phyloP scores from a whole-genome alignment of 2,888 invertebrate genomes.

The Amphipoea lucens region DNA sequence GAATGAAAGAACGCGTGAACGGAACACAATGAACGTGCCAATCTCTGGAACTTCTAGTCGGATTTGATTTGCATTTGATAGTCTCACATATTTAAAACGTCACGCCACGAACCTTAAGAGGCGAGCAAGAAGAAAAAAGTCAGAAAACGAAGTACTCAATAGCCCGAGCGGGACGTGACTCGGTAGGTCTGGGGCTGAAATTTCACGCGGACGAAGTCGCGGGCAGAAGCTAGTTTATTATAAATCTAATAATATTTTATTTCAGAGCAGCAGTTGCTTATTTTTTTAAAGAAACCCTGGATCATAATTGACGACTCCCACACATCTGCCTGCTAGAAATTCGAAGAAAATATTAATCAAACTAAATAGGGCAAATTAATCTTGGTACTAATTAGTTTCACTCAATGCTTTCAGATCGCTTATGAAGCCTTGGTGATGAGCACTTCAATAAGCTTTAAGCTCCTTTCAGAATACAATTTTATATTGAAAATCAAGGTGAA shows the following conservation, averaged over 20 bases:
- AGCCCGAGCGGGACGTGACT: no score
- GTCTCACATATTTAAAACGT: no score
- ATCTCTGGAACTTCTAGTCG: no score
- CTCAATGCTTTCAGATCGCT: constrained; percentile 10
- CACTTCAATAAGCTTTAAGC: constrained; percentile 4
- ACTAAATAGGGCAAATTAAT: neutral
- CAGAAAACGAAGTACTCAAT: no score
- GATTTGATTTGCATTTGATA: no score
- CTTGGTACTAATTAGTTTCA: constrained; percentile 9
- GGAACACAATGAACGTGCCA: no score
- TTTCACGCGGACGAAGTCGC: no score
- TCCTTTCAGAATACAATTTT: neutral
- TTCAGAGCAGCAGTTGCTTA: neutral
- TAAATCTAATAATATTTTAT: neutral
- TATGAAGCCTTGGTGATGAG: constrained; percentile 20
- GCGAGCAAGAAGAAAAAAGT: no score
- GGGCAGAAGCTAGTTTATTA: no score
- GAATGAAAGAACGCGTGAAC: no score
- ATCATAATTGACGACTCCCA: neutral
- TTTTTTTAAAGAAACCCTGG: neutral
- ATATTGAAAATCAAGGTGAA: constrained; percentile 4
- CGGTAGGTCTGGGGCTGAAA: no score
- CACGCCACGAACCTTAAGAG: no score
- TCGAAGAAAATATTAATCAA: neutral
- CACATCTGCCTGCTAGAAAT: neutral